Conservation (phyloP, 2,113 vertebrate genomes). For the Ariopsis seemanni region DNA sequence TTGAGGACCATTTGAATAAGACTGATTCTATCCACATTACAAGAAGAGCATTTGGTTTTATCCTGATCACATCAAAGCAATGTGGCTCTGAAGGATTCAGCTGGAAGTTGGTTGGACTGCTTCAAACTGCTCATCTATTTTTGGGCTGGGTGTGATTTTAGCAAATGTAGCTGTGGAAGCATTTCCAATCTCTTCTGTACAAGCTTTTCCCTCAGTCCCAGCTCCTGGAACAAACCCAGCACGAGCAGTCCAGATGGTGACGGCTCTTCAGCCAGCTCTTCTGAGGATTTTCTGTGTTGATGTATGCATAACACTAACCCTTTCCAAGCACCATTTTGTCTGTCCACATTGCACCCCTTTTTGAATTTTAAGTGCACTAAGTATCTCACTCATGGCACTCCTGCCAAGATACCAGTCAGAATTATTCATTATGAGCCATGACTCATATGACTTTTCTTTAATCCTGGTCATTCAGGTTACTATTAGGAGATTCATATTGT, state of each 20-base stretch:
- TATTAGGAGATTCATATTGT: slow-evolving; percentile 39
- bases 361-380: slow-evolving; percentile 50
- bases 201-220: slow-evolving; percentile 9
- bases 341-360: slow-evolving; percentile 22
- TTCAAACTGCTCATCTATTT: slow-evolving; percentile 1
- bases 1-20: not conserved
- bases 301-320: slow-evolving; percentile 45
- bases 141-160: slow-evolving; percentile 22
- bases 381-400: slow-evolving; percentile 37
- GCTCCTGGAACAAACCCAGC: slow-evolving; percentile 26
- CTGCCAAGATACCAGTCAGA: slow-evolving; percentile 48
- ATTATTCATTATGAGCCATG: slow-evolving; percentile 47
- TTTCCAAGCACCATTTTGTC: slow-evolving; percentile 40
- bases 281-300: slow-evolving; percentile 52
- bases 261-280: slow-evolving; percentile 37
- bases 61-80: not conserved
- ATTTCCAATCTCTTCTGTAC: not conserved
- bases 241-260: slow-evolving; percentile 46
- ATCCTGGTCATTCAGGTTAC: slow-evolving; percentile 48
- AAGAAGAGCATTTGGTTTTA: not conserved
- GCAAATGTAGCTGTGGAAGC: slow-evolving; percentile 15
- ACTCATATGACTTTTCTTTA: slow-evolving; percentile 37
- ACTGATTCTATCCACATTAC: not conserved
- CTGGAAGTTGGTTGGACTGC: not conserved
- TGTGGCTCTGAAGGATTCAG: not conserved